Evolutionary conservation across 2,113 vertebrate genomes (phyloP).

Genomic region (Hippocampus comes): DNA sequence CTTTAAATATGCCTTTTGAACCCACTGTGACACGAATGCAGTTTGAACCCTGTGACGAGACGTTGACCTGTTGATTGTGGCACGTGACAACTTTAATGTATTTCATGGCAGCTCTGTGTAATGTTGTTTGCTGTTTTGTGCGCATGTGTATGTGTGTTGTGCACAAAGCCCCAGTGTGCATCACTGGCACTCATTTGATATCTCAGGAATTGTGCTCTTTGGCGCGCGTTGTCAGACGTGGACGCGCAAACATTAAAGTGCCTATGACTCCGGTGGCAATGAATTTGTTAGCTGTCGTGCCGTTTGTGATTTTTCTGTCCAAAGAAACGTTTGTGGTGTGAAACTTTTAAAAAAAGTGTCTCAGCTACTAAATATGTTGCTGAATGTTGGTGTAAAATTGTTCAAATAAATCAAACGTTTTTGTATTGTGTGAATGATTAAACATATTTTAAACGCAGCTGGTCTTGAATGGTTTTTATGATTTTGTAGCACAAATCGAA

Average conservation of each 20-base stretch:
- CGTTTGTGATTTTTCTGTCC: conserved; percentile 20
- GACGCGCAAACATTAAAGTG: conserved; percentile 36
- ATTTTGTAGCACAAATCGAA: not conserved
- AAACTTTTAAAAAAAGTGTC: not conserved
- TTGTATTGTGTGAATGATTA: conserved; percentile 9
- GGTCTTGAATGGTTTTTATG: not conserved
- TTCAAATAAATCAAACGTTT: conserved; percentile 32
- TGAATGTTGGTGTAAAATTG: conserved; percentile 37
- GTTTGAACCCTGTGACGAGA: conserved; percentile 33
- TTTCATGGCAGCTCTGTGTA: conserved; percentile 24
- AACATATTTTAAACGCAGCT: conserved; percentile 37
- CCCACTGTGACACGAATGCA: conserved; percentile 57
- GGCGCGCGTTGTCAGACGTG: conserved; percentile 3
- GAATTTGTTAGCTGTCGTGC: conserved; percentile 22
- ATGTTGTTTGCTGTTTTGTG: not conserved
- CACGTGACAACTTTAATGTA: not conserved
- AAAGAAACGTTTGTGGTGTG: conserved; percentile 17
- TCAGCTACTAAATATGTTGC: conserved; percentile 7
- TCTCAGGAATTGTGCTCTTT: conserved; percentile 60
- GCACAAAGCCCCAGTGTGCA: conserved; percentile 9
- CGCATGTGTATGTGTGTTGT: not conserved
- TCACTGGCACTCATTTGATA: conserved; percentile 36
- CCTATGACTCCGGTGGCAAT: conserved; percentile 45
- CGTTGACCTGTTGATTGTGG: conserved; percentile 22
- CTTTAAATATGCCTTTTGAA: conserved; percentile 45